phyloP scores from a whole-genome alignment of 2,888 invertebrate genomes.

The Agrochola macilenta region DNA sequence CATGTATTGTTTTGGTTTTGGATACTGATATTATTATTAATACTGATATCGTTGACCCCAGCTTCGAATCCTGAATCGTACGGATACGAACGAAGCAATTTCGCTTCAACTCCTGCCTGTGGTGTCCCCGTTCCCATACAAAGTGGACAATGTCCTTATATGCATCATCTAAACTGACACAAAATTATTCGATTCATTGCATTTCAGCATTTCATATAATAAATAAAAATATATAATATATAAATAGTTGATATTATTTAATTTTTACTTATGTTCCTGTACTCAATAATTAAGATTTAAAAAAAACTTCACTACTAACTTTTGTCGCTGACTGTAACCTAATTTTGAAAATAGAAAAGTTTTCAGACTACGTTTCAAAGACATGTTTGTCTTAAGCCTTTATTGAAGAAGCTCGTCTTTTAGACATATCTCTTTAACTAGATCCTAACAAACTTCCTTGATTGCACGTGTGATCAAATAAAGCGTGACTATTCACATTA shows the following conservation, averaged over 20 bases:
- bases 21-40: too few relatives aligned
- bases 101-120: too few relatives aligned
- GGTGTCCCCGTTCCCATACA: too few relatives aligned
- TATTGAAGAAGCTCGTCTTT: background rate
- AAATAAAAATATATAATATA: too few relatives aligned
- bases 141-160: too few relatives aligned
- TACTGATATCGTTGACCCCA: too few relatives aligned
- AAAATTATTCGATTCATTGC: background rate
- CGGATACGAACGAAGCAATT: too few relatives aligned
- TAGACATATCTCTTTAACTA: background rate
- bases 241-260: background rate
- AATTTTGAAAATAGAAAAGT: background rate
- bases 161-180: too few relatives aligned
- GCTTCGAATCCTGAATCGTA: too few relatives aligned
- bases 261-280: too few relatives aligned
- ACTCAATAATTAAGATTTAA: background rate
- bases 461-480: slow-evolving; percentile 45
- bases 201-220: background rate
- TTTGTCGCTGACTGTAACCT: background rate
- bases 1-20: too few relatives aligned
- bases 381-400: background rate
- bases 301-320: too few relatives aligned
- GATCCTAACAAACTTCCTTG: slow-evolving; percentile 15
- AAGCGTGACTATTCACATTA: slow-evolving; percentile 65
- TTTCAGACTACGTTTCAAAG: background rate